A percentile compares a stretch with the other conserved stretches of the same genome.
Evolutionary conservation across 2,797 vertebrate genomes (phyloP).

Genomic region (Chrosomus eos): DNA sequence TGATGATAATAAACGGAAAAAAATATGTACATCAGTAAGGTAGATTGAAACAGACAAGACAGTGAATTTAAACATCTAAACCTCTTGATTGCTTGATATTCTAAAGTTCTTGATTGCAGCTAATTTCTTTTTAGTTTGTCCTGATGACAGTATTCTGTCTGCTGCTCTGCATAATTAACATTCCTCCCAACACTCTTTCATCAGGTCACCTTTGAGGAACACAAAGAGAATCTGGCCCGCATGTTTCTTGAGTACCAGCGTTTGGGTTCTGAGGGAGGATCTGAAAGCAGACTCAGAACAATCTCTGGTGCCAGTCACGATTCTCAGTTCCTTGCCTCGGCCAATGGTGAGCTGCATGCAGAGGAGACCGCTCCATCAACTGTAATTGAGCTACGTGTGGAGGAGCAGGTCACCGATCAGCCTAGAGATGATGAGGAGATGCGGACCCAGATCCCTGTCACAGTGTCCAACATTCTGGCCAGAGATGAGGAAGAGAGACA

Average conservation of each 20-base stretch:
- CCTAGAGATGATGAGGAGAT: conserved; percentile 52
- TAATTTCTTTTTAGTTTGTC: background rate
- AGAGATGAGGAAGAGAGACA: conserved; percentile 54
- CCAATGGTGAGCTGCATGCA: conserved; percentile 61
- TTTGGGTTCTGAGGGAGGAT: conserved; percentile 69
- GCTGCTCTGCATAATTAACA: background rate
- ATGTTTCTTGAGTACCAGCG: conserved; percentile 89
- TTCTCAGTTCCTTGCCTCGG: conserved; percentile 64
- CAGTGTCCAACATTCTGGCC: conserved; percentile 75
- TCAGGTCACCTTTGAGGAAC: conserved; percentile 95
- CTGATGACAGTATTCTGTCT: background rate
- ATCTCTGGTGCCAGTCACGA: conserved; percentile 79
- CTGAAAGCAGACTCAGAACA: conserved; percentile 74
- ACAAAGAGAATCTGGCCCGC: conserved; percentile 89
- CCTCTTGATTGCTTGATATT: background rate
- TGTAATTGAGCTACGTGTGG: conserved; percentile 77
- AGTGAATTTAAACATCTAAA: no score
- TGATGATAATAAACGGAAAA: no score
- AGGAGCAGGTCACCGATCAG: conserved; percentile 52
- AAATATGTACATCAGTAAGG: no score
- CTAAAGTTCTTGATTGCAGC: background rate
- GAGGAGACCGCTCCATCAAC: conserved; percentile 76
- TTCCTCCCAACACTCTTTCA: background rate
- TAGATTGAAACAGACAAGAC: no score
- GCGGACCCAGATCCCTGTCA: conserved; percentile 58